phyloP scores from a whole-genome alignment of 2,113 vertebrate species.

The Eleginops maclovinus region DNA sequence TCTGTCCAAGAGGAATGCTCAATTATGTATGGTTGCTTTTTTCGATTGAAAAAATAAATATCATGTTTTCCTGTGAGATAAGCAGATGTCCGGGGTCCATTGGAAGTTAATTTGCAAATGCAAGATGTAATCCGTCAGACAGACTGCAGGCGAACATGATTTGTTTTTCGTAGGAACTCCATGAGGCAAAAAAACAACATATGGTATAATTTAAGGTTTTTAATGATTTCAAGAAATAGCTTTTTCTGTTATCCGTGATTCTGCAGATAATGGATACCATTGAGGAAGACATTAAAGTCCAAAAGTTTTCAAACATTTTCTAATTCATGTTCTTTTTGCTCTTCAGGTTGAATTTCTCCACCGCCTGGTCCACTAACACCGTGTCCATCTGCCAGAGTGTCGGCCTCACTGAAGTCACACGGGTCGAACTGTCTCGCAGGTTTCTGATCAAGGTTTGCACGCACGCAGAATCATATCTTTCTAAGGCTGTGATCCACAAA shows the following conservation, averaged over 20 bases:
- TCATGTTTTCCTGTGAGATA: neutral
- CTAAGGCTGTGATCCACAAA: neutral
- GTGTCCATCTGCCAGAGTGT: slow-evolving; percentile 89
- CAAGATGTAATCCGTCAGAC: neutral
- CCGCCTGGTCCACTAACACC: slow-evolving; percentile 89
- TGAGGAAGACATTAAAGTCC: neutral
- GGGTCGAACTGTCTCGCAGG: slow-evolving; percentile 88
- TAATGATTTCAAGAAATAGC: neutral
- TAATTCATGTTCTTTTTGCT: neutral
- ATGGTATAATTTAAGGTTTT: neutral
- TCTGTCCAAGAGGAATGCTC: too few species aligned
- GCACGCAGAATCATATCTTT: neutral
- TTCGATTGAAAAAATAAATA: too few species aligned
- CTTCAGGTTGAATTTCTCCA: slow-evolving; percentile 91
- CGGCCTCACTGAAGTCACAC: slow-evolving; percentile 83
- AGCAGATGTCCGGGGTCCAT: too few species aligned
- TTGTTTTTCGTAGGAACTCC: neutral
- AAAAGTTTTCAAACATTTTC: neutral
- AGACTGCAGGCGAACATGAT: neutral
- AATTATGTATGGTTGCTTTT: neutral
- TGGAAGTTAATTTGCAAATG: neutral
- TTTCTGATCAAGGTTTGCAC: slow-evolving; percentile 87
- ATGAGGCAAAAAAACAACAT: neutral
- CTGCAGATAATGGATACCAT: too few species aligned
- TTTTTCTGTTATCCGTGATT: neutral